Conservation (phyloP, 2,888 invertebrate genomes). For the Octodonta nipae region DNA sequence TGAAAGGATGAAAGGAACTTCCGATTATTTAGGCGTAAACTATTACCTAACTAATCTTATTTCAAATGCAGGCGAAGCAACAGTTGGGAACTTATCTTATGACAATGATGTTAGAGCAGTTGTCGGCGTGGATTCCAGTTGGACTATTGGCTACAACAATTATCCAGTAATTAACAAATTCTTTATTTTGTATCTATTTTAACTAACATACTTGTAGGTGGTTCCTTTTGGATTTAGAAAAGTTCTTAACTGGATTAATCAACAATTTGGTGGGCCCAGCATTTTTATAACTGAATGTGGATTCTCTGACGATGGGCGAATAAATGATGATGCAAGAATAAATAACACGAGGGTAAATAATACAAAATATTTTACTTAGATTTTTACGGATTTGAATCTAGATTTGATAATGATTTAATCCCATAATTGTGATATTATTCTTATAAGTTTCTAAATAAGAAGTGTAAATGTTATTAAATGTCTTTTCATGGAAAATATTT, state of each 20-base stretch:
- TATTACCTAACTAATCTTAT: slow-evolving; percentile 47
- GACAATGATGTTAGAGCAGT: slow-evolving; percentile 7
- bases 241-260: slow-evolving; percentile 33
- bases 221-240: slow-evolving; percentile 44
- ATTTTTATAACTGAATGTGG: slow-evolving; percentile 45
- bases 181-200: no score
- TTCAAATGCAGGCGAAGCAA: slow-evolving; percentile 6
- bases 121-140: slow-evolving; percentile 4
- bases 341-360: slow-evolving; percentile 10
- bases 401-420: no score
- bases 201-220: slow-evolving; percentile 29
- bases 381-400: no score
- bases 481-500: no score
- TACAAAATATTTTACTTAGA: no score
- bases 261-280: slow-evolving; percentile 34
- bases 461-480: no score
- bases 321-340: slow-evolving; percentile 11
- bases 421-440: no score
- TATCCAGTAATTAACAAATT: slow-evolving; percentile 9
- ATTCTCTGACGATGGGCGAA: slow-evolving; percentile 32
- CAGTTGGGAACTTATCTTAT: slow-evolving; percentile 6
- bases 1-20: slow-evolving; percentile 43
- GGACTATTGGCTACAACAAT: slow-evolving; percentile 7
- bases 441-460: no score
- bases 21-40: slow-evolving; percentile 65